A percentile compares a stretch with the other conserved stretches of the same genome.
phyloP scores from a whole-genome alignment of 2,113 vertebrate genomes.

The Anolis sagrei region DNA sequence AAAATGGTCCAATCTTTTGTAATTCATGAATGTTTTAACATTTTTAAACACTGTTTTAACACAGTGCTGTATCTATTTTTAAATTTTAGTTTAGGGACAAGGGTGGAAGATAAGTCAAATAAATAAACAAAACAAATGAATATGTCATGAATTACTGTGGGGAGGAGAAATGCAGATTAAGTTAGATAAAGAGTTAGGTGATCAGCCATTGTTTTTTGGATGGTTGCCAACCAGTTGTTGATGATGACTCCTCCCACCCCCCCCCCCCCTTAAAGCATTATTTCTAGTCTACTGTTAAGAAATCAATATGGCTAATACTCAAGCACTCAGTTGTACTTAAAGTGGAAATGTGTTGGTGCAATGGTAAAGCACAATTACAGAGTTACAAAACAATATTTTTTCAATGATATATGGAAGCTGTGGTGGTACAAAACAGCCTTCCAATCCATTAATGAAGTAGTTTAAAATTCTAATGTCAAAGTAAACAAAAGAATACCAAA shows the following conservation, averaged over 20 bases:
- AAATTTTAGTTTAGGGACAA: no score
- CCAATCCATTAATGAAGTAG: slow-evolving; percentile 13
- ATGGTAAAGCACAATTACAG: neutral
- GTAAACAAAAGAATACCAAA: slow-evolving; percentile 36
- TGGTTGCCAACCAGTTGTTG: neutral
- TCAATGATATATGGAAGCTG: neutral
- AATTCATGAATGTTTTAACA: no score
- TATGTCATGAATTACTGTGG: no score
- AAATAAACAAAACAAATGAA: no score
- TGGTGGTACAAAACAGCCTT: neutral
- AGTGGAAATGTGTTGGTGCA: neutral
- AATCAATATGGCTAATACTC: neutral
- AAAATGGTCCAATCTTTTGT: no score
- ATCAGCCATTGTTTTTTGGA: neutral
- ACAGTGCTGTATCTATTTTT: no score
- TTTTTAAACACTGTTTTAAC: no score
- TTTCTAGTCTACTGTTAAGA: neutral
- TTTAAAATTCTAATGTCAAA: slow-evolving; percentile 39
- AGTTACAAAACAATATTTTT: neutral
- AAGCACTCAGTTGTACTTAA: neutral
- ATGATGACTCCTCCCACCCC: neutral
- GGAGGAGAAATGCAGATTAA: no score
- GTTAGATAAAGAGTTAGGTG: no score
- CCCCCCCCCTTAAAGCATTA: neutral
- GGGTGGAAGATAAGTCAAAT: no score